A percentile compares a stretch with the other conserved stretches of the same genome.
Conservation (phyloP, 2,113 vertebrate species). For the Piliocolobus tephrosceles region DNA sequence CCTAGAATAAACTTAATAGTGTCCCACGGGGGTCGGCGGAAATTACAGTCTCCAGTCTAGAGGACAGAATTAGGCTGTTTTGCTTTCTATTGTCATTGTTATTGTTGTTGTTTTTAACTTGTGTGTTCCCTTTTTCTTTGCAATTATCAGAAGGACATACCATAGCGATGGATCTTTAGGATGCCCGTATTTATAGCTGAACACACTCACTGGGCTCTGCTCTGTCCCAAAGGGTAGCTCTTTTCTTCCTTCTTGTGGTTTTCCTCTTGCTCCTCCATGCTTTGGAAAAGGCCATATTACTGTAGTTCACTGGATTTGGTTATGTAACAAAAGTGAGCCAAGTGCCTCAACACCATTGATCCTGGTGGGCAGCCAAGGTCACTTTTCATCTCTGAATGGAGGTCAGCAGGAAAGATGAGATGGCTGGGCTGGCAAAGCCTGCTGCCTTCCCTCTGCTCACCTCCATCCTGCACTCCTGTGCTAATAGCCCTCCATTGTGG, state of each 20-base stretch:
- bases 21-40: constrained; percentile 80
- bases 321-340: neutral
- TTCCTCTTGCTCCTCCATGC: too few species aligned
- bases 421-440: too few species aligned
- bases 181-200: neutral
- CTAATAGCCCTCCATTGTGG: fast-evolving
- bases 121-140: neutral
- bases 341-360: neutral
- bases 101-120: too few species aligned
- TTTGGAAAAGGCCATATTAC: neutral
- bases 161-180: neutral
- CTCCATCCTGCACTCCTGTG: fast-evolving
- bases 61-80: neutral
- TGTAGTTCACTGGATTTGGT: neutral
- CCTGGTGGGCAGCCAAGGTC: neutral
- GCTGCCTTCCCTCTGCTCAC: too few species aligned
- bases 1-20: constrained; percentile 71
- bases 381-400: neutral
- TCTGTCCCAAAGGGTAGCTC: neutral
- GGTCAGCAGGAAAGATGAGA: neutral
- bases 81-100: too few species aligned
- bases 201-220: too few species aligned
- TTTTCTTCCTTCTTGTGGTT: neutral
- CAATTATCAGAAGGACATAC: neutral
- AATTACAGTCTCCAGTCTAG: neutral